These are phyloP conservation scores for Oscheius sp. DNA, from an alignment of 2,888 invertebrate species.

Conservation along the genomic window DNA sequence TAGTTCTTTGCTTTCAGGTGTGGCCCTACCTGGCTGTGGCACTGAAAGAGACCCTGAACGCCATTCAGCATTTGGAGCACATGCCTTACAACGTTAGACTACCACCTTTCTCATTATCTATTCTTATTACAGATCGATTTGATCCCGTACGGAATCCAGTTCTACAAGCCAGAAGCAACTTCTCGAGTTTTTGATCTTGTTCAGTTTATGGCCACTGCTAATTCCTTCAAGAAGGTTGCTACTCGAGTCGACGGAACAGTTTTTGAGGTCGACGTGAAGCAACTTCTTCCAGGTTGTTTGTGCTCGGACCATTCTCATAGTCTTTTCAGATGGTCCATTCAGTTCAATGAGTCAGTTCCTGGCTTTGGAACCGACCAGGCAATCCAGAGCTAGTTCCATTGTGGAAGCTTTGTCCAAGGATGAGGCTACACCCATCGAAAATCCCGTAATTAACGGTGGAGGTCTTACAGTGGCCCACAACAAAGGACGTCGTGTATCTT, in stretches of 20 bases:
- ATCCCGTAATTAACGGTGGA: constrained; percentile 33
- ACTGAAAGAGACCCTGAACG: constrained; percentile 45
- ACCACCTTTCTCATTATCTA: neutral
- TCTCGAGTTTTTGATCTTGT: constrained; percentile 56
- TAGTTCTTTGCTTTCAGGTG: neutral
- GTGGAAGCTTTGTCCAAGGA: constrained; percentile 29
- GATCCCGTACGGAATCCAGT: constrained; percentile 48
- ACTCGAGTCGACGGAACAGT: constrained; percentile 42
- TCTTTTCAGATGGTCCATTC: constrained; percentile 49
- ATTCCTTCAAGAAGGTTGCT: constrained; percentile 43
- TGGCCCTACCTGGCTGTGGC: constrained; percentile 51
- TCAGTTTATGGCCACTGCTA: constrained; percentile 48
- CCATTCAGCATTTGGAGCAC: constrained; percentile 46
- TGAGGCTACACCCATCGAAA: constrained; percentile 21
- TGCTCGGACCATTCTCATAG: neutral
- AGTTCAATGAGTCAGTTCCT: constrained; percentile 44
- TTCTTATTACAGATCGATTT: constrained; percentile 42
- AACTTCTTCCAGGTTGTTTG: constrained; percentile 33
- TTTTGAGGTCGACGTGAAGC: constrained; percentile 43
- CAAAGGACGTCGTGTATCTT: constrained; percentile 52
- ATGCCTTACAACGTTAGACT: constrained; percentile 37
- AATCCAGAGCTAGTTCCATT: constrained; percentile 46
- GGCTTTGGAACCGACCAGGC: constrained; percentile 45
- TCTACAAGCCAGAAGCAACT: constrained; percentile 43
- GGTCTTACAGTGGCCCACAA: constrained; percentile 48